phyloP scores from a whole-genome alignment of 1,140 invertebrate species.

The Euwallacea similis region DNA sequence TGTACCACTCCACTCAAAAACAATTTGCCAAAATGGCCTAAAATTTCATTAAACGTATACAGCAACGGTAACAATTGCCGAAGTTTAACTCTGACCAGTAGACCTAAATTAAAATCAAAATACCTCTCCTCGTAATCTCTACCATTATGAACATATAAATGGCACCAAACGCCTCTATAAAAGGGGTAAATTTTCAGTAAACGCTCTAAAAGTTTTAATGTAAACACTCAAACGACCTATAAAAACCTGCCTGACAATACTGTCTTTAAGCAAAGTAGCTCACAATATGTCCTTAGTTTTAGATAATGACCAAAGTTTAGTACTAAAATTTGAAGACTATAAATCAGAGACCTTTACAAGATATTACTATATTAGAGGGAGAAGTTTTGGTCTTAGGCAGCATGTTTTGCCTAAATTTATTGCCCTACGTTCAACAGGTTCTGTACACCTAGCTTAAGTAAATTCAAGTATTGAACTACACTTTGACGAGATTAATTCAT shows the following conservation, averaged over 20 bases:
- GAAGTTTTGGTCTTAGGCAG: slow-evolving; percentile 23
- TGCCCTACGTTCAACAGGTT: slow-evolving; percentile 19
- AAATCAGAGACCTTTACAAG: slow-evolving; percentile 20
- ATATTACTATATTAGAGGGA: slow-evolving; percentile 23
- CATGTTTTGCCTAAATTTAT: slow-evolving; percentile 23
- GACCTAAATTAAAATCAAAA: neutral
- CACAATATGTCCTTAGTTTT: slow-evolving; percentile 27
- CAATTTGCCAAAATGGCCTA: neutral
- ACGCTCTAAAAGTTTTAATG: slow-evolving; percentile 19
- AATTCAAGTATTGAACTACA: too few relatives aligned
- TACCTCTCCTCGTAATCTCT: neutral
- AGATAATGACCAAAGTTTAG: slow-evolving; percentile 31
- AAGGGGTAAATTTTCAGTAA: slow-evolving; percentile 6
- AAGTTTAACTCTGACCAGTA: neutral
- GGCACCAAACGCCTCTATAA: slow-evolving; percentile 9
- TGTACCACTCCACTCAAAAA: too few relatives aligned
- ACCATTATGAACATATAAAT: slow-evolving; percentile 11
- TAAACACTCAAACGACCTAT: slow-evolving; percentile 22
- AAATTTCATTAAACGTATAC: neutral
- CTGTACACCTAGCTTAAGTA: too few relatives aligned
- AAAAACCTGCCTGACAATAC: slow-evolving; percentile 25
- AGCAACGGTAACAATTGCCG: neutral
- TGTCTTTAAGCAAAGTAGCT: slow-evolving; percentile 14
- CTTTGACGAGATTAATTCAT: too few relatives aligned
- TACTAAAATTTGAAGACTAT: slow-evolving; percentile 30